Conservation (phyloP, 92 coral and sea anemone species). For the Meandrina meandrites region DNA sequence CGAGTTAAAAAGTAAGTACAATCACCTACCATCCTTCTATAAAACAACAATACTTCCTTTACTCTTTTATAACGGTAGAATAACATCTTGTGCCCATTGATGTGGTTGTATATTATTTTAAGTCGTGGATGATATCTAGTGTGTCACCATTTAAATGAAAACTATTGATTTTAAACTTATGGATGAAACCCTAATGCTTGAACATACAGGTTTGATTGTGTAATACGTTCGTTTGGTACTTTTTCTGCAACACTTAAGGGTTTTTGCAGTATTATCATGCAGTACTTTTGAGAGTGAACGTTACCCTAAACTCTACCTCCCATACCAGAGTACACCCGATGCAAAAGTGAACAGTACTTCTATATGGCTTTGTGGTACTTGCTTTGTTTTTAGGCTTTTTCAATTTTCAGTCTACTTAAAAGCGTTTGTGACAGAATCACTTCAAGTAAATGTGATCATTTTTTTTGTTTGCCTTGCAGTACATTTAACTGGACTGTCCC, state of each 20-base stretch:
- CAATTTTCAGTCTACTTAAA: too few relatives aligned
- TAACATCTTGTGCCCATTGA: too few relatives aligned
- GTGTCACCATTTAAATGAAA: too few relatives aligned
- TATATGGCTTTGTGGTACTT: neutral
- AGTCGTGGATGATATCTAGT: too few relatives aligned
- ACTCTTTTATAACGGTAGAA: too few relatives aligned
- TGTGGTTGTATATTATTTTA: too few relatives aligned
- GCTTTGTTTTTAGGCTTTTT: neutral
- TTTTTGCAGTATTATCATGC: neutral
- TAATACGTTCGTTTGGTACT: neutral
- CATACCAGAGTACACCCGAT: too few relatives aligned
- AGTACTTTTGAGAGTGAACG: neutral
- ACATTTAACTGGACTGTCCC: slow-evolving; percentile 99
- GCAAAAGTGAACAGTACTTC: too few relatives aligned
- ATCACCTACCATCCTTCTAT: neutral
- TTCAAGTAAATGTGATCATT: too few relatives aligned
- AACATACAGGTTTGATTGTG: neutral
- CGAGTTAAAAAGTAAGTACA: slow-evolving; percentile 88
- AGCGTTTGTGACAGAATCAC: too few relatives aligned
- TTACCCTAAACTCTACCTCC: neutral
- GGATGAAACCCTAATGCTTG: neutral
- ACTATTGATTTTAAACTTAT: too few relatives aligned
- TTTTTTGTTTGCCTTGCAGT: slow-evolving; percentile 51
- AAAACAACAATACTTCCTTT: neutral
- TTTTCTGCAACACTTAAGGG: neutral